Conservation (phyloP, 1,140 invertebrate species). For the Brachionus paranguensis region DNA sequence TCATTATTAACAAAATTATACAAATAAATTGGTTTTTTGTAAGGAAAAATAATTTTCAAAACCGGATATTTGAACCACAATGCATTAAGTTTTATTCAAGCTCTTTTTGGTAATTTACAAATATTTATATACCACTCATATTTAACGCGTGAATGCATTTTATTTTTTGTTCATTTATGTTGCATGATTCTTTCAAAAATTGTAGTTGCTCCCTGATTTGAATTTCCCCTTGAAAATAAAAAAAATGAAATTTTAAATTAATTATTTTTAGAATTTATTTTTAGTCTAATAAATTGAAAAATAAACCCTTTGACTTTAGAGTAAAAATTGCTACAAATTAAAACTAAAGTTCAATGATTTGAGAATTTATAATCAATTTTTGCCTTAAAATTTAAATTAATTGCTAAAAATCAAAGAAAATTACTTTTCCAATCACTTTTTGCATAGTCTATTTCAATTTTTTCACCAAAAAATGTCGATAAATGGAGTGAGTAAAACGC, state of each 20-base stretch:
- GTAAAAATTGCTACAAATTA: too few species aligned
- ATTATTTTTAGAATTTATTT: not conserved
- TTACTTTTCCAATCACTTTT: slow-evolving; percentile 40
- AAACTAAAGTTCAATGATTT: too few species aligned
- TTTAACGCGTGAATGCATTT: slow-evolving; percentile 36
- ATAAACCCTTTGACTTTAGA: too few species aligned
- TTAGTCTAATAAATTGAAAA: too few species aligned
- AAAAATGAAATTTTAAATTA: not conserved
- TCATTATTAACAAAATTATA: not conserved
- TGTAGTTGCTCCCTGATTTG: slow-evolving; percentile 36
- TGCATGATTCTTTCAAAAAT: slow-evolving; percentile 38
- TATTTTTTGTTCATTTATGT: slow-evolving; percentile 34
- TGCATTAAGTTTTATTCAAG: not conserved
- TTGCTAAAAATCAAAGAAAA: not conserved
- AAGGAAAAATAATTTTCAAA: not conserved
- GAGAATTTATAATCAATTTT: too few species aligned
- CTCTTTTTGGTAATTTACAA: not conserved
- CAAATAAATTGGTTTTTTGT: not conserved
- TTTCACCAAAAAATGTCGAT: slow-evolving; percentile 39
- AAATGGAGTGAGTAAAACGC: slow-evolving; percentile 38
- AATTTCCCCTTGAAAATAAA: slow-evolving; percentile 25
- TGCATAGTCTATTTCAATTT: slow-evolving; percentile 39
- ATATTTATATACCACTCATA: slow-evolving; percentile 29
- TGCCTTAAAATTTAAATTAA: not conserved
- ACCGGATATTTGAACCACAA: not conserved